Evolutionary conservation across 1,140 invertebrate species (phyloP), one percentile per base, ranked within the genome.

Genomic region (Pogonomyrmex californicus): DNA sequence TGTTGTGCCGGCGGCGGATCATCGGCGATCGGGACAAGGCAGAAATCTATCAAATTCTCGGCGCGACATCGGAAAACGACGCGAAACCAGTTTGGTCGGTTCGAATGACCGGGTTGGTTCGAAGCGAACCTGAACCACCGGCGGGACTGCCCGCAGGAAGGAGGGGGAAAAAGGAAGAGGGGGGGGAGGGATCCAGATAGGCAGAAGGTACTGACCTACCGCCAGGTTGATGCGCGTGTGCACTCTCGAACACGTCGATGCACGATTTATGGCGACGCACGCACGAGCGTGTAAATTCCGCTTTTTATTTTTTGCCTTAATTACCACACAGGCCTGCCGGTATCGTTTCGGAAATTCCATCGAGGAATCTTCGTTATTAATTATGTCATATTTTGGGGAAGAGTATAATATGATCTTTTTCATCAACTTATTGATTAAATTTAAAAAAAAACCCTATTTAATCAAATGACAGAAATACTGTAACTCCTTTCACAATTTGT

Each of bases 41-140:
- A 92, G 92, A 95, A 93, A 95, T 95, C 94, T 94, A 95, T 95
- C 94, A 94, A 95, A 95, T 95, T 94, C 91, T 93, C 90, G 73
- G 88, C 86, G 92, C 87, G 92, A 90, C 92, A 94, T 94, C 92
- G 93, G 93, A 93, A 86, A 94, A 93, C 91, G 92, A 93, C 89
- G 92, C 91, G 87, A 94, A 95, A 95, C 94, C 94, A 95, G 95
- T 95, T 95, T 94, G 94, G 93, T 93, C 91, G 92, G 94, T 94
- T 94, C 75, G 92, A 92, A 94, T 93, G 93, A 95, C 92, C 92
- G 93, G 93, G 92, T 92, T 93, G 91, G 85, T 91, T 73, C 73
- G 87, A 23, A 89, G 78, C 62, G 83, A 83, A 65, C 54, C 82
- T 86, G 85, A 90, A 81, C 85, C 86, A 88, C 70, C 76, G 86